Conservation (phyloP, 2,113 vertebrate species). For the Puffinus mauretanicus region DNA sequence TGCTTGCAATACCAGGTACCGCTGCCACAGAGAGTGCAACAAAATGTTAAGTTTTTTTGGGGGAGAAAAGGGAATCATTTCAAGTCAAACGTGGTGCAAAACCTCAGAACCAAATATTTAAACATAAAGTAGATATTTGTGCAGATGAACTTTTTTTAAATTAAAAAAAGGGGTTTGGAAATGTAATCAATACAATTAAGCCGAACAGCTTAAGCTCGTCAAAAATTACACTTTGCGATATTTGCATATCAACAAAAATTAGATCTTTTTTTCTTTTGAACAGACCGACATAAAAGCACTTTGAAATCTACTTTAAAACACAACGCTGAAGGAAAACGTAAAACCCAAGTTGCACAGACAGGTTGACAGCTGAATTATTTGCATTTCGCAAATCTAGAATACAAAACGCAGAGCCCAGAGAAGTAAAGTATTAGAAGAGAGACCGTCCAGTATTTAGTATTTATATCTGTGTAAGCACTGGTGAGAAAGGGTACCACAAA, state of each 20-base stretch:
- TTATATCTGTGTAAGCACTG: not conserved
- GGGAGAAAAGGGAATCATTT: not conserved
- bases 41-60: rapidly evolving
- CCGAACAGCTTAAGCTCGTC: not conserved
- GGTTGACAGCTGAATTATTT: not conserved
- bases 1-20: not conserved
- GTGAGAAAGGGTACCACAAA: not conserved
- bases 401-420: not conserved
- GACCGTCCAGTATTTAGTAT: not conserved
- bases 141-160: not conserved
- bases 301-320: not conserved
- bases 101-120: not conserved
- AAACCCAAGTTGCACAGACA: not conserved
- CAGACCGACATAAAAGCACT: not conserved
- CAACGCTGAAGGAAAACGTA: not conserved
- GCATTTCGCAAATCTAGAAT: not conserved
- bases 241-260: not conserved
- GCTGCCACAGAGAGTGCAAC: rapidly evolving
- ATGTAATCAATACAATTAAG: not conserved
- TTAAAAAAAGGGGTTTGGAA: not conserved
- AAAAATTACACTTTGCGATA: not conserved
- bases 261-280: not conserved
- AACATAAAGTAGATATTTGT: not conserved
- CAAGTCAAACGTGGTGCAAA: not conserved
- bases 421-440: not conserved